Percentiles rank a stretch among this genome's conserved stretches.
These are phyloP conservation scores for Bombus superbus DNA, from an alignment of 1,140 invertebrate species.

Conservation along the genomic window DNA sequence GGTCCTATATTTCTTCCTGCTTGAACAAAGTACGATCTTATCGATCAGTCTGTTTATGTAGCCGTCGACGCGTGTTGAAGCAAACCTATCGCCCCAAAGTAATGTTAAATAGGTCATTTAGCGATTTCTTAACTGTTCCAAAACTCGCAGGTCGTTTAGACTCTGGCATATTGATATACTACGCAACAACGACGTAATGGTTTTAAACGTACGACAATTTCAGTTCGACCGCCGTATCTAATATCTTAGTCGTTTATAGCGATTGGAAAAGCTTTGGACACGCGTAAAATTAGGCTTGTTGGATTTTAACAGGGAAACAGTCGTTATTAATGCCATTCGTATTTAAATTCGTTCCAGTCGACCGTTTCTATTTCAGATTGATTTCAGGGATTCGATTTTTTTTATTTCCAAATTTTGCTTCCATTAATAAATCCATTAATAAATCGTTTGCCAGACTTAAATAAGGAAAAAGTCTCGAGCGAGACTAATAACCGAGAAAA, in stretches of 20 bases:
- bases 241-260: neutral
- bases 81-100: neutral
- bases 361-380: constrained; percentile 53
- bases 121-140: neutral
- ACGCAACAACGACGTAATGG: too few relatives aligned
- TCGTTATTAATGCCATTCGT: neutral
- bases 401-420: neutral
- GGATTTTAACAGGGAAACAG: neutral
- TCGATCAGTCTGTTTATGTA: constrained; percentile 17
- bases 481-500: neutral
- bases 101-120: neutral
- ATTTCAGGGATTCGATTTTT: neutral
- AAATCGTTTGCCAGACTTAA: neutral
- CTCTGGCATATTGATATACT: too few relatives aligned
- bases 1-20: neutral
- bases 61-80: neutral
- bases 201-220: neutral
- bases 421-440: neutral
- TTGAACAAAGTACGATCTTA: constrained; percentile 8
- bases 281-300: neutral
- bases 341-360: constrained; percentile 26
- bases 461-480: neutral
- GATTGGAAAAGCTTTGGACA: neutral
- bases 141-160: neutral
- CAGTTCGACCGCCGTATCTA: accelerated